Base-by-base conservation (phyloP, 2,113 vertebrate species). In the Scatophagus argus region DNA sequence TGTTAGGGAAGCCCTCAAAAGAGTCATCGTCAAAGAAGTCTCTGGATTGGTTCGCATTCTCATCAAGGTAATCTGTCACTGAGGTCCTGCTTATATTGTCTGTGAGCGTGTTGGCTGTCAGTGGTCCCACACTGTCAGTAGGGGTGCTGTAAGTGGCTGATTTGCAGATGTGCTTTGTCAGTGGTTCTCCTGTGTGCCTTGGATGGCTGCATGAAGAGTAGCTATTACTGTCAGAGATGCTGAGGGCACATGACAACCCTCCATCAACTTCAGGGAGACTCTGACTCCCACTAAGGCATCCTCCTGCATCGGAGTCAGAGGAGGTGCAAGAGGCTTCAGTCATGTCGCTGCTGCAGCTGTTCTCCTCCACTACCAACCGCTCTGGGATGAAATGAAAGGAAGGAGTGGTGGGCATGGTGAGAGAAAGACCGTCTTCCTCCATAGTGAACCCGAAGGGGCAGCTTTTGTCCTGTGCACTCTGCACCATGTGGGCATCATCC, bases 331-430 rank as follows among this genome's bases (percentile, higher is more conserved):
- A 97, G 7, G 95, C 96, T 19, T 97, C 96, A 0, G 95, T 98
- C 94, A 91, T 96, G 90, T 97, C 94, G 0, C 97, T 97, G 91
- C 96, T 95, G 82, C 96, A 97, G 91, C 97, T 98, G 94, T 89
- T 95, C 72, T 96, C 96, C 1, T 94, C 96, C 32, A 91, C 80
- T 0, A 87, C 89, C 54, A 93, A 87, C 79, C 90, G 70, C 0
- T 95, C 92, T 0, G 94, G 74, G 66, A 79, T 93, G 88, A 87
- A 95, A 73, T 96, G 93, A 85, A 96, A 98, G 4, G 93, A 17
- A 0, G 95, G 93, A 0, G 79, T 74, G 66, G 91, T 17, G 0
- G 94, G 91, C 64, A 93, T 84, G 0, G 89, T 87, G 56, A 91
- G 83, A 52, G 81, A 52, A 44, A 88, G 77, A 11, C 64, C 46